Evolutionary conservation across 2,797 vertebrate species (phyloP), one percentile per base, ranked within the genome.

Genomic region (Pyrocephalus nanus): DNA sequence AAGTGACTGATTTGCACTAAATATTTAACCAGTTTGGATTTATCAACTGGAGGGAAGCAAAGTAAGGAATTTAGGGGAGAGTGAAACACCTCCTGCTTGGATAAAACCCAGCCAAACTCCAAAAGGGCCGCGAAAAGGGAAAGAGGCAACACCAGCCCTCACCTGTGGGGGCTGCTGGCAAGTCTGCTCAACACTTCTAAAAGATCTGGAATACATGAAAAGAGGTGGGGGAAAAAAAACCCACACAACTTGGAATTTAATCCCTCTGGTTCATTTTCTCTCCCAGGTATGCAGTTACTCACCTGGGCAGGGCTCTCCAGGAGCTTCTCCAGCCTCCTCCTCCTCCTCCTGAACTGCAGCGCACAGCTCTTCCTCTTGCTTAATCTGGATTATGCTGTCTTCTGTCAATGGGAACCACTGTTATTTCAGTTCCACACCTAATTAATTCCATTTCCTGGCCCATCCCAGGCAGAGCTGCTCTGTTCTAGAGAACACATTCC

Each of bases 271-370:
- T 76, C 0, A 0, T 38, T 48, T 54, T 62, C n/a, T n/a, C 80
- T 50, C 57, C 2, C 0, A 90, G 79, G 53, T 23, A 53, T 29
- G 83, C 15, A 18, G 23, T 72, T 66, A 75, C 95, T 97, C 92
- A 97, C 97, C 96, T 8, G 64, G 97, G 86, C 88, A 96, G 90
- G 96, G 96, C 84, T 97, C 96, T 5, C 72, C 94, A 27, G 94
- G 92, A 64, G 96, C 95, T 47, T 93, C 95, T 88, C 93, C 96
- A 80, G 97, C 97, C 13, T 96, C 90, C 90, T 83, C 21, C 50
- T 83, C 21, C 50, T 97, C 93, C 74, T 93, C 92, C 90, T 45
- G 91, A 47, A 67, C 86, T 51, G 92, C 96, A 12, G 96, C 11
- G 4, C 95, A 79, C 29, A 94, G 14, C 64, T 90, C 95, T 11